These are phyloP conservation scores for Salvelinus sp. DNA, from an alignment of 2,113 vertebrate genomes.

Conservation along the genomic window DNA sequence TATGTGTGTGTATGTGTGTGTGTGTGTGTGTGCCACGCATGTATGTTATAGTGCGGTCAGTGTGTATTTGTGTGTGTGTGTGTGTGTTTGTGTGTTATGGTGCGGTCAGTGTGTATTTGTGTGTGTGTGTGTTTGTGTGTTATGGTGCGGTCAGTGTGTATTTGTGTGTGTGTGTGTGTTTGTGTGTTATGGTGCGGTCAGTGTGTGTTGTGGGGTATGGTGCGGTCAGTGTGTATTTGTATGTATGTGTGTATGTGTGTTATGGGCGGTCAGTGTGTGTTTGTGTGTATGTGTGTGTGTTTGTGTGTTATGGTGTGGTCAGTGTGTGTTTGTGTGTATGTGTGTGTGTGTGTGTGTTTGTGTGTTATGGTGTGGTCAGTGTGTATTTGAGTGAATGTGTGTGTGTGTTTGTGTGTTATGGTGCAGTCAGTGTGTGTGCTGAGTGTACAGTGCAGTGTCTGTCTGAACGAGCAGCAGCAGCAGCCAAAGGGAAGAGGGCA, in stretches of 20 bases:
- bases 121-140: neutral
- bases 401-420: neutral
- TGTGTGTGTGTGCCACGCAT: neutral
- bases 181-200: neutral
- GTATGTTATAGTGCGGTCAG: no score
- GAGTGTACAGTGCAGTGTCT: constrained; percentile 10
- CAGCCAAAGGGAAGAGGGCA: no score
- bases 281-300: no score
- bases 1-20: constrained; percentile 31
- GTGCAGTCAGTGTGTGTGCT: neutral
- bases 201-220: neutral
- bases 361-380: neutral
- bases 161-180: constrained; percentile 4
- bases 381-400: constrained; percentile 10
- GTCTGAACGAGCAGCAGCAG: constrained; percentile 22
- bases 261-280: neutral
- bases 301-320: no score
- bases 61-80: neutral
- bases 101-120: neutral
- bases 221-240: neutral
- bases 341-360: neutral
- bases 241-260: no score
- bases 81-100: neutral
- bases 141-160: constrained; percentile 7
- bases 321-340: no score